Base-by-base conservation (phyloP, 1,140 invertebrate genomes). In the Spodoptera litura region DNA sequence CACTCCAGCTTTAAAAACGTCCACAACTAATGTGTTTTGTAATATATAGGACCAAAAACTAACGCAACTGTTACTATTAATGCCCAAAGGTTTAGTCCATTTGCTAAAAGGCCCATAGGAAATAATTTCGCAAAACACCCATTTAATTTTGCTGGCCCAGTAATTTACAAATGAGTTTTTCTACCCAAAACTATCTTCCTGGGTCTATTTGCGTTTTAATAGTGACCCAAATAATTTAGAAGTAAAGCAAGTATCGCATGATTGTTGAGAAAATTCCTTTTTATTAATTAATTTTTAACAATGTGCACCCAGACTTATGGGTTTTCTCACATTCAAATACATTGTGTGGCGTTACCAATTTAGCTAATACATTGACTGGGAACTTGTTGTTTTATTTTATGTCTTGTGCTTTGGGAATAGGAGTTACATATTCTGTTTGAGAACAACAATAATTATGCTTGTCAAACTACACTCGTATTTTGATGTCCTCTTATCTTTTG, bases 321-420 rank as follows among this genome's bases (percentile, higher is more conserved):
- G 70, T 80, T 83, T 79, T 79, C 84, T 77, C 73, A 83, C 78
- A 80, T 78, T 80, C 78, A 71, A 79, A 81, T 79, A 81, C 79
- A 85, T 82, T 82, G 76, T 81, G 53, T 58, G 27, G 27, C 73
- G 74, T 64, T 58, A 78, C 78, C 76, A 78, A 25, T n/a, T 61
- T 82, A 53, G 13, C 9, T 9, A 35, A 3, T n/a, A 20, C 38
- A 9, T 59, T n/a, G 15, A n/a, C 27, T 59, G 4, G 3, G 12
- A n/a, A 59, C 6, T 58, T 11, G 11, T 1, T 8, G 51, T 59
- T 51, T 10, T 0, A 73, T 59, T 13, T n/a, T 73, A 20, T 3
- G 13, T 31, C 38, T 20, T 73, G n/a, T 51, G 3, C 12, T 9
- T 2, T n/a, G 1, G 11, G 2, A 25, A 59, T 73, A 59, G 35